A percentile compares a stretch with the other conserved stretches of the same genome.
phyloP scores from a whole-genome alignment of 2,888 invertebrate genomes.

The Blastobasis lacticolella region DNA sequence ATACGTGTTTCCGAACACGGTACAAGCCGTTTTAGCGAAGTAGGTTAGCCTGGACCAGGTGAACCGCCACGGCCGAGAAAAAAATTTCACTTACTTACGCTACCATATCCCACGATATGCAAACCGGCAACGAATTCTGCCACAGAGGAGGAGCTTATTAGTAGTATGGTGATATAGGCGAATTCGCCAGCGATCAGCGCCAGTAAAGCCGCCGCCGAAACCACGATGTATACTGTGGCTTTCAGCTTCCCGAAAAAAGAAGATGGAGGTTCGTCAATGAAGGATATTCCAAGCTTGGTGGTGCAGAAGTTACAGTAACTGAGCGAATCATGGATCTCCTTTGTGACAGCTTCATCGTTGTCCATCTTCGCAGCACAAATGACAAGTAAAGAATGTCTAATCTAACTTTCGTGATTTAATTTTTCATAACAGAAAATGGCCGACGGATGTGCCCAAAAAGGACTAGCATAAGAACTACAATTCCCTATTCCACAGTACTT shows the following conservation, averaged over 20 bases:
- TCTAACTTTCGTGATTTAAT: no score
- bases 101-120: constrained; percentile 50
- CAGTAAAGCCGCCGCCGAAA: constrained; percentile 28
- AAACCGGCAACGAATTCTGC: constrained; percentile 43
- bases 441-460: no score
- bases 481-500: no score
- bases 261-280: constrained; percentile 29
- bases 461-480: no score
- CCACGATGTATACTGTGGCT: constrained; percentile 2
- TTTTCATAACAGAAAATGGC: no score
- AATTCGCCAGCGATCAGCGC: constrained; percentile 38
- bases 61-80: no score
- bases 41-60: no score
- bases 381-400: no score
- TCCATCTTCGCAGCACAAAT: background rate
- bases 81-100: constrained; percentile 38
- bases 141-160: constrained; percentile 31
- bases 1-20: no score
- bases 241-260: no score
- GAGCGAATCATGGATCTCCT: constrained; percentile 38
- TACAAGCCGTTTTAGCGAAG: no score
- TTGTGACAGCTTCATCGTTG: constrained; percentile 12
- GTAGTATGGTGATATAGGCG: constrained; percentile 30
- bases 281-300: constrained; percentile 37
- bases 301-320: constrained; percentile 39